Evolutionary conservation across 2,113 vertebrate genomes (phyloP).

Genomic region (Python bivittatus): DNA sequence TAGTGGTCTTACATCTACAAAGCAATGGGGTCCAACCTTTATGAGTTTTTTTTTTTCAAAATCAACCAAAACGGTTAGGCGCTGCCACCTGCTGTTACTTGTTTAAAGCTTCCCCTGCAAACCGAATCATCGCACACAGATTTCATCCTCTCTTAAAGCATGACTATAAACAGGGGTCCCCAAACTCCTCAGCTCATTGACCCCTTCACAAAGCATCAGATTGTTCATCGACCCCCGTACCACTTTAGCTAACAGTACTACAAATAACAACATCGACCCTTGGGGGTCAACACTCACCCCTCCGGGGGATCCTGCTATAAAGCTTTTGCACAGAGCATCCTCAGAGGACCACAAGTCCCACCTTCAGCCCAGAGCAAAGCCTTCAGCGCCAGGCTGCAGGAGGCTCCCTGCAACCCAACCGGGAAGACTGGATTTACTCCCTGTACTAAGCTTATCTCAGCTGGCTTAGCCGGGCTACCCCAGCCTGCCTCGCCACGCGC

Average conservation of each 20-base stretch:
- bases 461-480: too few relatives aligned
- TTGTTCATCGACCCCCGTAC: too few relatives aligned
- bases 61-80: background rate
- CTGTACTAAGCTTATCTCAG: too few relatives aligned
- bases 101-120: background rate
- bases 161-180: background rate
- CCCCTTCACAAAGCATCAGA: background rate
- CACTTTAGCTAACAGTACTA: too few relatives aligned
- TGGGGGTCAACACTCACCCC: too few relatives aligned
- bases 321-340: too few relatives aligned
- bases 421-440: too few relatives aligned
- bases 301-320: too few relatives aligned
- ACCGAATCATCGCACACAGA: background rate
- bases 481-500: too few relatives aligned
- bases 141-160: background rate
- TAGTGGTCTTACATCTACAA: background rate
- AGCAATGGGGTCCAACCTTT: background rate
- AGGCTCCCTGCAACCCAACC: background rate
- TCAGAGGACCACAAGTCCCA: too few relatives aligned
- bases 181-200: background rate
- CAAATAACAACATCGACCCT: background rate
- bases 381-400: too few relatives aligned
- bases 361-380: too few relatives aligned
- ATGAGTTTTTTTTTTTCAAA: background rate
- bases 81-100: background rate